phyloP scores from a whole-genome alignment of 2,113 vertebrate species.

The Gracilinanus agilis region DNA sequence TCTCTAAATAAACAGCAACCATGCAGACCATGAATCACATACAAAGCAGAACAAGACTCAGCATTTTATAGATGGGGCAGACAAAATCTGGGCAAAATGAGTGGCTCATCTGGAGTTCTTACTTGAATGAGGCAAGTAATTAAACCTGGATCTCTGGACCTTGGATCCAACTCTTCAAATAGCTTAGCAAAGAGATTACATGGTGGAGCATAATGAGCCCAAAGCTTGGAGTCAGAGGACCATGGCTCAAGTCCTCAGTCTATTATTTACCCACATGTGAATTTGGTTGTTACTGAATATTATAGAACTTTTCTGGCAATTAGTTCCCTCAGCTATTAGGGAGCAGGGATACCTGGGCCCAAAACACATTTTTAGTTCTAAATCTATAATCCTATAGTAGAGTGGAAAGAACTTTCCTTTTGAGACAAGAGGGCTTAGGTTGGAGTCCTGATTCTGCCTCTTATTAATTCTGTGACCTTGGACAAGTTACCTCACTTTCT shows the following conservation, averaged over 20 bases:
- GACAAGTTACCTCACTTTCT: not conserved
- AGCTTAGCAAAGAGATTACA: not conserved
- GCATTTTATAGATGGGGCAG: not conserved
- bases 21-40: not conserved
- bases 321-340: not conserved
- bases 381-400: not conserved
- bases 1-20: not conserved
- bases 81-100: not conserved
- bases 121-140: not conserved
- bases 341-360: not conserved
- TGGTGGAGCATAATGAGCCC: not conserved
- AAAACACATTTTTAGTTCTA: not conserved
- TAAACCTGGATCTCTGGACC: not conserved
- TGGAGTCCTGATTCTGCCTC: not conserved
- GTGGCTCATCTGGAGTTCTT: not conserved
- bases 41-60: not conserved
- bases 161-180: not conserved
- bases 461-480: not conserved
- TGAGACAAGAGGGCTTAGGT: not conserved
- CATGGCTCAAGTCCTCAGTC: not conserved
- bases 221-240: not conserved
- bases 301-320: not conserved
- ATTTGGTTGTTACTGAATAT: not conserved
- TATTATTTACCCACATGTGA: not conserved
- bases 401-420: not conserved